Evolutionary conservation across 2,888 invertebrate species (phyloP).

Genomic region (Orthonevra nobilis): DNA sequence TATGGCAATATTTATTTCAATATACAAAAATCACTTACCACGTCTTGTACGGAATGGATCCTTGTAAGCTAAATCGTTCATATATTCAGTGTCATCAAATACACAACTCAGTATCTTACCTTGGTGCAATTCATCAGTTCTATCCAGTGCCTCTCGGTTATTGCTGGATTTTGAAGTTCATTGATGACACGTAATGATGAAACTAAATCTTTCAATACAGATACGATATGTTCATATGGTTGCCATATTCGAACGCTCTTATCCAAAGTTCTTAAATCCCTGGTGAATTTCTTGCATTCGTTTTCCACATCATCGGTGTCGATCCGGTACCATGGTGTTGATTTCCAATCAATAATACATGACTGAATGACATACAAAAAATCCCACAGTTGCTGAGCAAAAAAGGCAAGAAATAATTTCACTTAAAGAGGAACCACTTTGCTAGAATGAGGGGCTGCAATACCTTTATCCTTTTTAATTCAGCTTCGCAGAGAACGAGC

Average conservation of each 20-base stretch:
- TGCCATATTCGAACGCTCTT: constrained; percentile 92
- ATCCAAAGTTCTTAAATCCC: constrained; percentile 90
- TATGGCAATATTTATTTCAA: no score
- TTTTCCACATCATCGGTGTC: constrained; percentile 97
- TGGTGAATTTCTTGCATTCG: constrained; percentile 95
- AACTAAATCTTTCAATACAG: constrained; percentile 93
- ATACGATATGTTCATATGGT: constrained; percentile 89
- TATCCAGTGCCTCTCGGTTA: constrained; percentile 96
- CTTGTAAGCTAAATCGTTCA: constrained; percentile 73
- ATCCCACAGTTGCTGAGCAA: constrained; percentile 90
- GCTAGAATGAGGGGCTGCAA: constrained; percentile 48
- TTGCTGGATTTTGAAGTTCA: constrained; percentile 96
- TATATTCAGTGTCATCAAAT: constrained; percentile 16
- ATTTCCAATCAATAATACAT: constrained; percentile 95
- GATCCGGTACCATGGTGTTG: constrained; percentile 95
- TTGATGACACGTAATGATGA: constrained; percentile 95
- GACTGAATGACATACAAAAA: constrained; percentile 91
- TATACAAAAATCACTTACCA: no score
- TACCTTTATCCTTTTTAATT: constrained; percentile 88
- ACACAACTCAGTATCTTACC: constrained; percentile 80
- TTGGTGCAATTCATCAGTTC: constrained; percentile 96
- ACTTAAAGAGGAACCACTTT: constrained; percentile 38
- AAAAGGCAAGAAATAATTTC: constrained; percentile 13
- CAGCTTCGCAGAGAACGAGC: constrained; percentile 87
- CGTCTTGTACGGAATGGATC: constrained; percentile 71